Conservation (phyloP, 2,888 invertebrate genomes). For the Drosophila paranaensis region DNA sequence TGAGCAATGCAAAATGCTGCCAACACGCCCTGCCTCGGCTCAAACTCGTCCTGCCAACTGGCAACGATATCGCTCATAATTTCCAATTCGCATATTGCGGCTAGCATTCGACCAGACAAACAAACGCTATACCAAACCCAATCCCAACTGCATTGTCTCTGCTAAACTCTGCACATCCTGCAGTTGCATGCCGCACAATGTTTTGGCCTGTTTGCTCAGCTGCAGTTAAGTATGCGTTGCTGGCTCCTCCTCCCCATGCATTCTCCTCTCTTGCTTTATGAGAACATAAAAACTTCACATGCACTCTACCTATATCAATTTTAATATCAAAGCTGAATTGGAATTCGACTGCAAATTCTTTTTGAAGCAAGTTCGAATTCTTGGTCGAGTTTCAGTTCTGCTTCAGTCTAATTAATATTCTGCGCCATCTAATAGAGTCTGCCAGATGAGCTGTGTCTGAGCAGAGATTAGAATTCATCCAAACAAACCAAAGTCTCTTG, state of each 20-base stretch:
- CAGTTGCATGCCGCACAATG: constrained; percentile 37
- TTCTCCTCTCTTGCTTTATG: constrained; percentile 54
- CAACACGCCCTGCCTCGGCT: constrained; percentile 29
- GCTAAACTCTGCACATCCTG: constrained; percentile 60
- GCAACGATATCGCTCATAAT: constrained; percentile 74
- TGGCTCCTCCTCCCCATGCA: constrained; percentile 12
- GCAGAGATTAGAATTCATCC: background rate
- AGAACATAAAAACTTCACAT: constrained; percentile 78
- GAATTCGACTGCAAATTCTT: background rate
- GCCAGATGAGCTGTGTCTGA: background rate
- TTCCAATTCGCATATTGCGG: constrained; percentile 66
- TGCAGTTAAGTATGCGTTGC: constrained; percentile 39
- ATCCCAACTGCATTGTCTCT: constrained; percentile 43
- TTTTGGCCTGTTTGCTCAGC: constrained; percentile 39
- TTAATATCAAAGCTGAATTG: constrained; percentile 63
- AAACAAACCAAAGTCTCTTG: background rate
- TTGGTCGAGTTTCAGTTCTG: background rate
- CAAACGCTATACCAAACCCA: constrained; percentile 14
- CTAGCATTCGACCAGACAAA: constrained; percentile 43
- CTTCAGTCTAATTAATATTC: background rate
- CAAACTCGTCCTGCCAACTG: constrained; percentile 33
- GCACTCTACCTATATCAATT: constrained; percentile 71
- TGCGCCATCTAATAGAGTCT: no score
- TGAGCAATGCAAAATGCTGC: constrained; percentile 70
- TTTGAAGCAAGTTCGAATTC: background rate